These are phyloP conservation scores for Lacanobia wlatinum DNA, from an alignment of 2,888 invertebrate species.

Conservation along the genomic window DNA sequence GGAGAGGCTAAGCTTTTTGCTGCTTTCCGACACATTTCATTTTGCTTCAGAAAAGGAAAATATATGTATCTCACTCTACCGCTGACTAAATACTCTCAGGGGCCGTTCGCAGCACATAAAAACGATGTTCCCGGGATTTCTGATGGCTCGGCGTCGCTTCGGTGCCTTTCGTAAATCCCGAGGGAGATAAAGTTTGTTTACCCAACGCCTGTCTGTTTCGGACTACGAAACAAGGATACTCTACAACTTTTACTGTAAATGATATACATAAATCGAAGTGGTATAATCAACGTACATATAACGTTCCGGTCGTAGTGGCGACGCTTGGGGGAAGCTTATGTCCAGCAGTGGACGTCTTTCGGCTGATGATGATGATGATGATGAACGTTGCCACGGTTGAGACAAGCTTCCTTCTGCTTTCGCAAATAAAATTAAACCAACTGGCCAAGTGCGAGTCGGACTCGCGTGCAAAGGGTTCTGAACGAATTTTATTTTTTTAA, in stretches of 20 bases:
- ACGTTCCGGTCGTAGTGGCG: too few relatives aligned
- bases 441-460: too few relatives aligned
- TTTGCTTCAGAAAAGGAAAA: neutral
- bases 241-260: neutral
- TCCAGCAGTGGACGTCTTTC: too few relatives aligned
- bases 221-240: conserved; percentile 13
- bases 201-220: neutral
- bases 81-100: conserved; percentile 18
- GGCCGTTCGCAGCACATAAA: conserved; percentile 28
- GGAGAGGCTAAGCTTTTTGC: neutral
- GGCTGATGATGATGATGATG: too few relatives aligned
- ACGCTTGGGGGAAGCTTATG: too few relatives aligned
- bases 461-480: too few relatives aligned
- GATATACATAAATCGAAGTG: neutral
- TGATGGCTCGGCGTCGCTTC: conserved; percentile 28
- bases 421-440: neutral
- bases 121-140: conserved; percentile 24
- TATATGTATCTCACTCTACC: conserved; percentile 4
- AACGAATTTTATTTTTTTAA: too few relatives aligned
- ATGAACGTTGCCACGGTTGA: neutral
- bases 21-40: neutral
- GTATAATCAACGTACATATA: neutral
- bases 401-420: neutral
- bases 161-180: conserved; percentile 11
- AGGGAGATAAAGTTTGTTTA: conserved; percentile 44